phyloP scores from a whole-genome alignment of 2,797 vertebrate genomes.

The Aselliscus stoliczkanus region DNA sequence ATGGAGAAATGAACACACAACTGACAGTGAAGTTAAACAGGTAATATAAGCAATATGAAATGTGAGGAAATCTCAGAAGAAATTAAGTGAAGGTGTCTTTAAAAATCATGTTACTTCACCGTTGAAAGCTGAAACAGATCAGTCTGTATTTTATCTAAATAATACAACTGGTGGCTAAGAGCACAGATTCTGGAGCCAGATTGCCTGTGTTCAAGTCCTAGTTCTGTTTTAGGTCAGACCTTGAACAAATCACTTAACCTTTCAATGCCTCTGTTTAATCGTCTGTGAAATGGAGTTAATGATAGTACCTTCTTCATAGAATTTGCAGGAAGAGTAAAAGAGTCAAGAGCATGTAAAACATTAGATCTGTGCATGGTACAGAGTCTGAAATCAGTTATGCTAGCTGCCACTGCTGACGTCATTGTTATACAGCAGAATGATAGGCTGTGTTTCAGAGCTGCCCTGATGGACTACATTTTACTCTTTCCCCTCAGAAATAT shows the following conservation, averaged over 20 bases:
- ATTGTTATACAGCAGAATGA: not conserved
- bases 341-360: not conserved
- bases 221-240: not conserved
- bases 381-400: no score
- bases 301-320: not conserved
- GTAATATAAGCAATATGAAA: not conserved
- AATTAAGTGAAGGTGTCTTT: not conserved
- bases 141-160: not conserved
- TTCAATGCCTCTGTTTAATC: not conserved
- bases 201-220: not conserved
- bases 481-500: not conserved
- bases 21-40: not conserved
- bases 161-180: not conserved
- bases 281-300: not conserved
- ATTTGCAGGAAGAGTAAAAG: not conserved
- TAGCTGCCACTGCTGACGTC: not conserved
- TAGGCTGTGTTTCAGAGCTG: not conserved
- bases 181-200: not conserved
- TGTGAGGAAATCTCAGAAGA: not conserved
- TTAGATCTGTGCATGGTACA: not conserved
- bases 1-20: not conserved
- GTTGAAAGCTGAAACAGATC: not conserved
- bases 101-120: not conserved
- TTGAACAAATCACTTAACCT: not conserved
- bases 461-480: not conserved